phyloP scores from a whole-genome alignment of 2,888 invertebrate species.

The Myopa tessellatipennis region DNA sequence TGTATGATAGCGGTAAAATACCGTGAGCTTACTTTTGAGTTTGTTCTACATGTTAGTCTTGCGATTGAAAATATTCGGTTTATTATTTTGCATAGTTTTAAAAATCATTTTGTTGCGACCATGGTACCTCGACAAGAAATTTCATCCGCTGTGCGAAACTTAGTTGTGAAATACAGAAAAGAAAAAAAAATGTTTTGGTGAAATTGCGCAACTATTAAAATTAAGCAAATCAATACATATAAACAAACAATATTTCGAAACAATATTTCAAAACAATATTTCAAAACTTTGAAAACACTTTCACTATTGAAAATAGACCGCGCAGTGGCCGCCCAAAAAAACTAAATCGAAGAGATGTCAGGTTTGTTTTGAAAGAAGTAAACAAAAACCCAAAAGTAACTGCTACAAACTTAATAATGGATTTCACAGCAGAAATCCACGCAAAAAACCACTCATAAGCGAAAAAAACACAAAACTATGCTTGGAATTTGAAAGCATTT shows the following conservation, averaged over 20 bases:
- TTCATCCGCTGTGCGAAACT: not conserved
- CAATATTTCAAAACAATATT: constrained; percentile 18
- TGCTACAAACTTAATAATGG: constrained; percentile 14
- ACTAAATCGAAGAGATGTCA: constrained; percentile 24
- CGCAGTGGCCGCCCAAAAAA: constrained; percentile 38
- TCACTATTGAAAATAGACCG: constrained; percentile 27
- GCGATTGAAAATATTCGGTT: not conserved
- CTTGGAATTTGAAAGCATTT: constrained; percentile 44
- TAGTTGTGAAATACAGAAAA: not conserved
- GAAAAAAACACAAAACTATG: constrained; percentile 40
- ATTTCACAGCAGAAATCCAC: not conserved
- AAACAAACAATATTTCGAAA: no score
- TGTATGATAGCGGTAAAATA: not conserved
- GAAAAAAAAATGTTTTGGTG: not conserved
- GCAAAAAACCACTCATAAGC: constrained; percentile 43
- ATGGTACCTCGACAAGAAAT: not conserved
- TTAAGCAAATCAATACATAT: constrained; percentile 35
- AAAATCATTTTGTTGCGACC: not conserved
- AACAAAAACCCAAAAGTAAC: constrained; percentile 25
- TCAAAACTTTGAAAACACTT: constrained; percentile 31
- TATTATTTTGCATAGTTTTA: no score
- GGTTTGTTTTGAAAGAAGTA: constrained; percentile 39
- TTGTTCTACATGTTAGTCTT: not conserved
- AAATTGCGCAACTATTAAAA: not conserved
- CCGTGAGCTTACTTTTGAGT: not conserved